Base-by-base conservation (phyloP, 2,113 vertebrate species). In the Menura novaehollandiae region DNA sequence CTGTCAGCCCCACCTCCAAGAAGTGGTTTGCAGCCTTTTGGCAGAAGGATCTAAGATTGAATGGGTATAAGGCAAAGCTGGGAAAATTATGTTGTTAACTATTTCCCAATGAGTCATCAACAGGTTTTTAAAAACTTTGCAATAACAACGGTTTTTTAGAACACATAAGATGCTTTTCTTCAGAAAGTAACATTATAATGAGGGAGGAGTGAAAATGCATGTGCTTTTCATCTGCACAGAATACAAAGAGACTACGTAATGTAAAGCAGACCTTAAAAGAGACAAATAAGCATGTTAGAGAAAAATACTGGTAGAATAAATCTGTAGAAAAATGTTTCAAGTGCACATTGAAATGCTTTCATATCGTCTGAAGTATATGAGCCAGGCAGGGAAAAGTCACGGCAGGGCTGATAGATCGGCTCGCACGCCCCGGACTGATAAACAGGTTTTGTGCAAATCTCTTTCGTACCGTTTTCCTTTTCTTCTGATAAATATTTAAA, bases 261-360 rank as follows among this genome's bases (percentile, higher is more conserved):
- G 47, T 69, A 88, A 93, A 95, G 55, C 76, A 90, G 78, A 68
- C 87, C 49, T 86, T 78, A 81, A 92, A 88, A 73, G 75, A 94
- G 90, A 77, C 55, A 93, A 71, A 76, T 60, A 88, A 73, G 39
- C 53, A 53, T 39, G 62, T 76, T 83, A 90, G 82, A 81, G 74
- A 81, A 94, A 97, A 97, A 85, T 80, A 52, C 64, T 47, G 27
- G 59, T 88, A 71, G 90, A 93, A 94, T 89, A 95, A 96, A 97
- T 82, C 66, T 90, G 85, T 44, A 77, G 41, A 63, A 67, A 78
- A 89, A 63, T 16, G 20, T 67, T 91, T 89, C 73, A 83, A 92
- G 66, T 86, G 39, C 64, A 44, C 83, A 79, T 13, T 72, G 81
- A 85, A 96, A 92, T 88, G 52, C 78, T 95, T 87, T 84, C 63